These are phyloP conservation scores for Andrena dorsata DNA, from an alignment of 2,888 invertebrate species.

Conservation along the genomic window DNA sequence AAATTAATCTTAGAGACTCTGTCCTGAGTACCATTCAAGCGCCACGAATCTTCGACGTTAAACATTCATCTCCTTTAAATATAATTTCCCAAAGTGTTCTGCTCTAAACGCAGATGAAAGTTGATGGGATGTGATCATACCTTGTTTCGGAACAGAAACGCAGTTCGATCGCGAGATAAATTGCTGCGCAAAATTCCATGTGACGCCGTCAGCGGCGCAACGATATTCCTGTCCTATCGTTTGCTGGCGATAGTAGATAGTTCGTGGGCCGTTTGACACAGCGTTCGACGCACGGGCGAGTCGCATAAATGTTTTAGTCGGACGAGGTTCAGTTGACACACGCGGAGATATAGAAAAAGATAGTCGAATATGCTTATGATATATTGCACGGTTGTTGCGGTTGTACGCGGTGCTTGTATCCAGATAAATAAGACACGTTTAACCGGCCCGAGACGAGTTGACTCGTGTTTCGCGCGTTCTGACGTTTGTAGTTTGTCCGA, in stretches of 20 bases:
- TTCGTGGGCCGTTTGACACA: slow-evolving; percentile 32
- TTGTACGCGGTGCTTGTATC: slow-evolving; percentile 51
- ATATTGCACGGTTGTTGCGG: slow-evolving; percentile 48
- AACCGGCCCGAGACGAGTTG: slow-evolving; percentile 61
- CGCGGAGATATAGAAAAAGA: slow-evolving; percentile 50
- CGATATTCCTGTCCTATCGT: slow-evolving; percentile 46
- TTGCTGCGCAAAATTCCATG: slow-evolving; percentile 1
- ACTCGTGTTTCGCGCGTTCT: slow-evolving; percentile 53
- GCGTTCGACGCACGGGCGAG: slow-evolving; percentile 23
- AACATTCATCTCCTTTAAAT: no score
- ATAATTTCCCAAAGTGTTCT: no score
- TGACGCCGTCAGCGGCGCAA: slow-evolving; percentile 14
- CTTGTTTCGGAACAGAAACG: not conserved
- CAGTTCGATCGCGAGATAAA: slow-evolving; percentile 20
- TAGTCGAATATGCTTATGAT: slow-evolving; percentile 55
- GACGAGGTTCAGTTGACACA: slow-evolving; percentile 42
- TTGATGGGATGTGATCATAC: not conserved
- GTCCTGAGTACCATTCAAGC: no score
- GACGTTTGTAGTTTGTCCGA: slow-evolving; percentile 54
- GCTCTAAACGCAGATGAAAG: not conserved
- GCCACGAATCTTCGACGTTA: no score
- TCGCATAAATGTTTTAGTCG: slow-evolving; percentile 34
- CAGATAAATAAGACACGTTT: slow-evolving; percentile 62
- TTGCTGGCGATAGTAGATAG: slow-evolving; percentile 21
- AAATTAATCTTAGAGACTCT: no score